Base-by-base conservation (phyloP, 2,797 vertebrate genomes). In the Gymnodraco acuticeps region DNA sequence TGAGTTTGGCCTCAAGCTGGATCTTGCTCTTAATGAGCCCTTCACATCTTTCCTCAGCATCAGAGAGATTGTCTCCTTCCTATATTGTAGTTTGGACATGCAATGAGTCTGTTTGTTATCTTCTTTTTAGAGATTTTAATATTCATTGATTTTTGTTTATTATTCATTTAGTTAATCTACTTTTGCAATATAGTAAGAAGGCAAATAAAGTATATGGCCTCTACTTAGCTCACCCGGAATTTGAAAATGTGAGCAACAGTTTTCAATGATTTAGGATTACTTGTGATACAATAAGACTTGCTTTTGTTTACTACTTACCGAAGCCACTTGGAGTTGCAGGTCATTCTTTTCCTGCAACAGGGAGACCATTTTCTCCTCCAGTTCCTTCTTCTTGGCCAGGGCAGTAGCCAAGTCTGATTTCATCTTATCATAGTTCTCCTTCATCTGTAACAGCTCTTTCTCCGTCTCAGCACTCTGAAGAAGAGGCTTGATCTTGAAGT, bases 401-500 rank as follows among this genome's bases (percentile, higher is more conserved):
- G 96, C 94, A 79, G 96, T 90, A 0, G 89, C 93, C 76, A 97
- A 87, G 0, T 94, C 93, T 8, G 93, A 91, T 54, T 96, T 96
- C 64, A 90, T 91, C 81, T 94, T 94, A 0, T 65, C 52, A 74
- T 86, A 93, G 65, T 94, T 92, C 62, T 97, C 93, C 73, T 98
- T 97, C 95, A 97, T 97, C 77, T 80, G 8, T 48, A 93, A 91
- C 92, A 97, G 94, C 27, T 97, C 97, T 72, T 97, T 97, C 82
- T 97, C 97, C 33, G 96, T 95, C 63, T 97, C 96, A 3, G n/a
- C n/a, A n/a, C n/a, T n/a, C n/a, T n/a, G n/a, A n/a, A n/a, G n/a
- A n/a, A n/a, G n/a, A n/a, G n/a, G 96, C 73, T 98, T 98, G 89
- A 98, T 97, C 92, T 98, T 98, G 92, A 97, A 98, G 80, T 95